These are phyloP conservation scores for Fregata magnificens DNA, from an alignment of 2,113 vertebrate genomes.

Conservation along the genomic window DNA sequence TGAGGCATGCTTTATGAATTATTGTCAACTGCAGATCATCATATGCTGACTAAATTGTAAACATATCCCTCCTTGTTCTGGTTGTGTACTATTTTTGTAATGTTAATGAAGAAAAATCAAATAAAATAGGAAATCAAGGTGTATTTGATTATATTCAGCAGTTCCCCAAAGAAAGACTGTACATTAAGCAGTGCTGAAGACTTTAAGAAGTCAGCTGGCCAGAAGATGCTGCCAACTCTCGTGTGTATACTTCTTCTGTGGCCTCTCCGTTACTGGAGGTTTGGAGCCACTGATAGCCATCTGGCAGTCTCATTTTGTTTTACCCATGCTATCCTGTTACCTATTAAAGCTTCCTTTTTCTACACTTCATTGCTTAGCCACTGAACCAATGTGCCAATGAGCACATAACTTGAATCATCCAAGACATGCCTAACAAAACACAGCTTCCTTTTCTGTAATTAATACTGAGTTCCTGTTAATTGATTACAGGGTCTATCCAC, in stretches of 20 bases:
- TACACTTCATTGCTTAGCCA: not conserved
- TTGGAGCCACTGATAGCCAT: not conserved
- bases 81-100: conserved; percentile 11
- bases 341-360: not conserved
- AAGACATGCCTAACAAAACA: not conserved
- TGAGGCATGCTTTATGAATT: not conserved
- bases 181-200: not conserved
- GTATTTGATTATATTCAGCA: not conserved
- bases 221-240: not conserved
- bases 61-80: not conserved
- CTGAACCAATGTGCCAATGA: not conserved
- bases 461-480: not conserved
- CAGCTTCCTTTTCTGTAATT: not conserved
- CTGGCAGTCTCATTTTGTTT: not conserved
- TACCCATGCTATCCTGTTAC: not conserved
- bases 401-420: not conserved
- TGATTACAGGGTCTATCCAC: not conserved
- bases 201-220: not conserved
- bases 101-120: not conserved
- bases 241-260: not conserved
- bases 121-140: conserved; percentile 17
- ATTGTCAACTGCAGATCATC: not conserved
- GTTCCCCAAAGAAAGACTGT: not conserved
- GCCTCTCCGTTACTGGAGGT: not conserved
- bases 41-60: not conserved